Conservation (phyloP, 2,888 invertebrate species). For the Sinodicranocentrus sp. region DNA sequence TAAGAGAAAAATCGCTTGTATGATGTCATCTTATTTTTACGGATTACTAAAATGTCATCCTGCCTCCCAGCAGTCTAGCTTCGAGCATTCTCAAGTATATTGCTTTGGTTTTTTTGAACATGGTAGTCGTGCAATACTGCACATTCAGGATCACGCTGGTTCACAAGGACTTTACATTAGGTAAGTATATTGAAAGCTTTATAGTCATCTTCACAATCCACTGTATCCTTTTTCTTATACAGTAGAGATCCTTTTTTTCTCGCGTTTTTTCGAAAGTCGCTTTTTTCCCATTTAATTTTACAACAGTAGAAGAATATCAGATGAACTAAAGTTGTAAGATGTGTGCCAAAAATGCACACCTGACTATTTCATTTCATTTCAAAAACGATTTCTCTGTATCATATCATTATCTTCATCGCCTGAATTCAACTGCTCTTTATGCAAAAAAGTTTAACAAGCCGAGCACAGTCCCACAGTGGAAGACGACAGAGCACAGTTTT, state of each 20-base stretch:
- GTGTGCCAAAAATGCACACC: conserved; percentile 12
- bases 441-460: background rate
- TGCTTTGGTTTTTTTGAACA: background rate
- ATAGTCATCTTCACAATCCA: too few relatives aligned
- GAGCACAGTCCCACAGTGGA: background rate
- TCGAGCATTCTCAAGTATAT: background rate
- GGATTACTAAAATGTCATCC: conserved; percentile 41
- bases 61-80: conserved; percentile 53
- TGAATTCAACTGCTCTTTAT: background rate
- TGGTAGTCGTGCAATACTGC: background rate
- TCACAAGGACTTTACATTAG: too few relatives aligned
- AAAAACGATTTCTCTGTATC: background rate
- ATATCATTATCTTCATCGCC: background rate
- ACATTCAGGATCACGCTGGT: too few relatives aligned
- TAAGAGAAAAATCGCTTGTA: background rate
- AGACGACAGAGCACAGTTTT: conserved; percentile 3
- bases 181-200: too few relatives aligned
- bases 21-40: conserved; percentile 36
- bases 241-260: too few relatives aligned
- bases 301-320: background rate
- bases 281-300: background rate
- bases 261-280: too few relatives aligned
- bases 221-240: too few relatives aligned
- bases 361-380: background rate
- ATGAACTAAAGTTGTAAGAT: too few relatives aligned